Base-by-base conservation (phyloP, 2,113 vertebrate species). In the Arenaria interpres region DNA sequence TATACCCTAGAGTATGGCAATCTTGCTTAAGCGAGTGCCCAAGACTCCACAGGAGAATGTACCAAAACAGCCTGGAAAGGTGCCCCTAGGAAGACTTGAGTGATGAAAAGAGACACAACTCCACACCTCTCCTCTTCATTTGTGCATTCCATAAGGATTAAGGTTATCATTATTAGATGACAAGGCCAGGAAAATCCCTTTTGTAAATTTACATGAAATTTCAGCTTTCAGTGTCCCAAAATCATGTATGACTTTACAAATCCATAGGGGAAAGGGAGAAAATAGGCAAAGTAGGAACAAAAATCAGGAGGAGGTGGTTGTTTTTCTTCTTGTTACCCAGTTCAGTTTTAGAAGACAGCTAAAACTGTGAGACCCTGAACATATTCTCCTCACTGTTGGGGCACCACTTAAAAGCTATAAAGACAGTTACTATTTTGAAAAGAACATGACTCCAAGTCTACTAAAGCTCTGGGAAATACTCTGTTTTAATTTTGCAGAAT, bases 191-290 rank as follows among this genome's bases (percentile, higher is more conserved):
- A 7, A 68, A 77, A 30, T 14, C 27, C 17, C 18, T 57, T 48
- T 41, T 0, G 0, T 25, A 86, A 59, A 30, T 71, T 83, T 35
- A 78, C 39, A 54, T 4, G 3, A 66, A 45, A 83, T 35, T 66
- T 56, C 35, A 89, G 12, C 22, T 87, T 73, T 45, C 5, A 1
- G 21, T 60, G 35, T 67, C 41, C 33, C 20, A 18, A 41, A 81
- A 67, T 28, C 0, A 0, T 28, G 9, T 9, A n/a, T 46, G 22
- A 63, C 20, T 39, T 67, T 7, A 73, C 13, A 35, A 23, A 62
- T 37, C n/a, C 27, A 51, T 3, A 73, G 14, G 24, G 4, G 22
- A 88, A 76, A 5, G 1, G 14, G 12, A 17, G 21, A 16, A 27
- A 78, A 85, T 0, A 24, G 17, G 60, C 25, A 85, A 82, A 82